phyloP scores from a whole-genome alignment of 64 coral and sea anemone species.

The Platygyra sinensis region DNA sequence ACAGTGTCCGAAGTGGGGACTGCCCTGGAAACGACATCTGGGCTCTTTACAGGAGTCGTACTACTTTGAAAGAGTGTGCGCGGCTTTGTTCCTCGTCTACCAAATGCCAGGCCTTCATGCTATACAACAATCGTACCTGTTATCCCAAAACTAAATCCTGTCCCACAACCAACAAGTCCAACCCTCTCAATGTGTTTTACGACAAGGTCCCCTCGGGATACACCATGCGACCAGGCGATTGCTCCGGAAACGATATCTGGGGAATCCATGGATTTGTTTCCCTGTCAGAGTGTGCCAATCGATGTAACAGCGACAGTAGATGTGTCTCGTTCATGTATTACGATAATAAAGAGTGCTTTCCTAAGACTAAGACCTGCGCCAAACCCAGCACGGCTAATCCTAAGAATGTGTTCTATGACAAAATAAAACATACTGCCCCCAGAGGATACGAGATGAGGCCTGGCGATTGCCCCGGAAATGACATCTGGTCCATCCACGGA shows the following conservation, averaged over 20 bases:
- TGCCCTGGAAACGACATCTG: slow-evolving; percentile 33
- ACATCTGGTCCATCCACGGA: slow-evolving; percentile 34
- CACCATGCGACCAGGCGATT: slow-evolving; percentile 29
- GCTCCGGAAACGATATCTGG: slow-evolving; percentile 36
- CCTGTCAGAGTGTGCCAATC: slow-evolving; percentile 14
- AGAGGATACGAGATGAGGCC: slow-evolving; percentile 14
- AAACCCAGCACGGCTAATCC: neutral
- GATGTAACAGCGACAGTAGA: neutral
- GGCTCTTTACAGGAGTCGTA: neutral
- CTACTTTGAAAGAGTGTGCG: slow-evolving; percentile 17
- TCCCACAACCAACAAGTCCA: neutral
- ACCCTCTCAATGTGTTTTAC: slow-evolving; percentile 15
- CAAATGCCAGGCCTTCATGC: slow-evolving; percentile 7
- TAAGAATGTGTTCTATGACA: slow-evolving; percentile 19
- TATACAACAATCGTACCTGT: slow-evolving; percentile 26
- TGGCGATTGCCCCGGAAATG: slow-evolving; percentile 41
- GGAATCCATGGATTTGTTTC: neutral
- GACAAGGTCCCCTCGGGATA: neutral
- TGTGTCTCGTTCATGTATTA: slow-evolving; percentile 30
- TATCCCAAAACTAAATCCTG: slow-evolving; percentile 26
- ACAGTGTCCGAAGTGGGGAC: neutral
- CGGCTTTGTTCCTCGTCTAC: neutral
- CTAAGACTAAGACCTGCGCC: slow-evolving; percentile 8
- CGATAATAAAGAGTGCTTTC: neutral
- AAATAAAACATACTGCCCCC: no score